Evolutionary conservation across 35 echinoderm and acorn worm genomes (phyloP).

Genomic region (Ophioderma brevispina): DNA sequence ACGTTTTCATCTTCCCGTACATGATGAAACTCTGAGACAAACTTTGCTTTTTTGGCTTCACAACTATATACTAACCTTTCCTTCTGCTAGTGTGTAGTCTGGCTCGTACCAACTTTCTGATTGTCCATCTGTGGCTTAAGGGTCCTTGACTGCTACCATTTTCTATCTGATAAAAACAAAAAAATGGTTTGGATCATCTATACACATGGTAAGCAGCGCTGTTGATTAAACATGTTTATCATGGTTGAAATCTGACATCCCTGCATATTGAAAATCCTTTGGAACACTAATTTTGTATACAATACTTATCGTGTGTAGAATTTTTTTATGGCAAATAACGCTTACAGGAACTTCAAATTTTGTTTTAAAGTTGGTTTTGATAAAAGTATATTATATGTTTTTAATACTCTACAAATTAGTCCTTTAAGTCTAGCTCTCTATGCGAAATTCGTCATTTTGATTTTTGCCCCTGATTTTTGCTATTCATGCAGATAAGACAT

Average conservation of each 20-base stretch:
- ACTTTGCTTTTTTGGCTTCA: no score
- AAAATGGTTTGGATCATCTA: not conserved
- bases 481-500: no score
- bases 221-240: not conserved
- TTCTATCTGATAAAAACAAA: constrained; percentile 16
- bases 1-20: no score
- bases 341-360: no score
- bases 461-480: no score
- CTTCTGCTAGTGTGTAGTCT: constrained; percentile 90
- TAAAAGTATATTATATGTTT: no score
- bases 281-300: not conserved
- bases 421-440: no score
- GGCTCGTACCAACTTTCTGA: constrained; percentile 87
- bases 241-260: not conserved
- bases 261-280: not conserved
- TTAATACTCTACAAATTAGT: no score
- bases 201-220: not conserved
- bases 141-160: constrained; percentile 59
- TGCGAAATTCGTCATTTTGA: no score
- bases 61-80: constrained; percentile 98
- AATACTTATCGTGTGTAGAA: not conserved
- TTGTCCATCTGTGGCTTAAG: constrained; percentile 51
- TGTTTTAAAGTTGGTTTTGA: no score
- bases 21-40: no score
- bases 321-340: not conserved